Conservation (phyloP, 1,140 invertebrate genomes). For the Magallana angulata region DNA sequence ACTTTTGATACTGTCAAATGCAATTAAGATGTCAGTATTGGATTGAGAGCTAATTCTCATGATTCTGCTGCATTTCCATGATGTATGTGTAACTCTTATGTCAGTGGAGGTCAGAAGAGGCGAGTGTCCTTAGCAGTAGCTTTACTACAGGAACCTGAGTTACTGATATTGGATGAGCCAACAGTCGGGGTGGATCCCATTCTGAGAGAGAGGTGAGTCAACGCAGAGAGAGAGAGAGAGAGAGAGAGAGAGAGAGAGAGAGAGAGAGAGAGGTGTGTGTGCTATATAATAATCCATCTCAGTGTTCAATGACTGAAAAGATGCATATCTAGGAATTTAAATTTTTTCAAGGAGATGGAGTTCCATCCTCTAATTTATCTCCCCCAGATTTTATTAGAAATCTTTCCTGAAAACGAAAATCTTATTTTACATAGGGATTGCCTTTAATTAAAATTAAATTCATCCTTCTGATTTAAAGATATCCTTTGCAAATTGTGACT, state of each 20-base stretch:
- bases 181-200: slow-evolving; percentile 96
- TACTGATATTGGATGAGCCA: slow-evolving; percentile 96
- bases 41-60: neutral
- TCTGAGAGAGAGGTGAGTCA: slow-evolving; percentile 87
- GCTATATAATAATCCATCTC: neutral
- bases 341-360: too few relatives aligned
- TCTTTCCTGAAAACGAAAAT: too few relatives aligned
- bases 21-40: neutral
- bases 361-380: too few relatives aligned
- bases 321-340: too few relatives aligned
- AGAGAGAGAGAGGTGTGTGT: neutral
- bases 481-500: too few relatives aligned
- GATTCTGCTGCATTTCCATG: neutral
- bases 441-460: too few relatives aligned
- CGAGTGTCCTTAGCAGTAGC: slow-evolving; percentile 95
- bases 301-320: too few relatives aligned
- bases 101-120: slow-evolving; percentile 94
- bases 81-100: neutral
- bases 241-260: neutral
- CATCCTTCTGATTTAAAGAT: too few relatives aligned
- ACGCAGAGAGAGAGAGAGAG: neutral
- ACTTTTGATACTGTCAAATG: too few relatives aligned
- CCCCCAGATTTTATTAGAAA: too few relatives aligned
- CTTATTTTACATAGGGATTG: too few relatives aligned
- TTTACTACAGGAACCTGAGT: slow-evolving; percentile 93